Conservation (phyloP, 2,113 vertebrate species). For the Leptosomus discolor region DNA sequence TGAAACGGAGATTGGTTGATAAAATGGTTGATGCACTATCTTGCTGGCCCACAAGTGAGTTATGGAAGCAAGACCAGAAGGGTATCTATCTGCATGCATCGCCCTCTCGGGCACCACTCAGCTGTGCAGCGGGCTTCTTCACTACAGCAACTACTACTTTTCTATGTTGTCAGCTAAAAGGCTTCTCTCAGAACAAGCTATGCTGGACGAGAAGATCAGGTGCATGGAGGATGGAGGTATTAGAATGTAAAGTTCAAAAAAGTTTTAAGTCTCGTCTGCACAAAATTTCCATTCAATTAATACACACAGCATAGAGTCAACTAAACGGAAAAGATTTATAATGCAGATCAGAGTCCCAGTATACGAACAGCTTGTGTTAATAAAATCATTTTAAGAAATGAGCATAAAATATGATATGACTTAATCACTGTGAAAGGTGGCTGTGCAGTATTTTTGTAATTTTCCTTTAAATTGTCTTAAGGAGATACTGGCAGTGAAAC, state of each 20-base stretch:
- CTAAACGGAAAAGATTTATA: constrained; percentile 5
- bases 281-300: background rate
- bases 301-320: background rate
- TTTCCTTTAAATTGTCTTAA: constrained; percentile 36
- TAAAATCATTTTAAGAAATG: constrained; percentile 52
- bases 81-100: background rate
- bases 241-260: background rate
- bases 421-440: constrained; percentile 41
- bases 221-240: background rate
- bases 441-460: constrained; percentile 19
- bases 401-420: constrained; percentile 48
- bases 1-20: constrained; percentile 59
- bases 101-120: background rate
- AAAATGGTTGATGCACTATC: constrained; percentile 46
- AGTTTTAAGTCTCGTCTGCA: background rate
- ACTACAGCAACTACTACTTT: background rate
- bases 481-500: constrained; percentile 30
- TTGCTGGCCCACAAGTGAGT: background rate
- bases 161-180: background rate
- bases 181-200: background rate
- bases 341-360: constrained; percentile 13
- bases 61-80: background rate
- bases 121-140: background rate
- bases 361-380: constrained; percentile 46
- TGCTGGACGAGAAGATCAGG: background rate